Percentiles rank a stretch among this genome's conserved stretches.
Evolutionary conservation across 1,140 invertebrate species (phyloP).

Genomic region (Temnothorax curvispinosus): DNA sequence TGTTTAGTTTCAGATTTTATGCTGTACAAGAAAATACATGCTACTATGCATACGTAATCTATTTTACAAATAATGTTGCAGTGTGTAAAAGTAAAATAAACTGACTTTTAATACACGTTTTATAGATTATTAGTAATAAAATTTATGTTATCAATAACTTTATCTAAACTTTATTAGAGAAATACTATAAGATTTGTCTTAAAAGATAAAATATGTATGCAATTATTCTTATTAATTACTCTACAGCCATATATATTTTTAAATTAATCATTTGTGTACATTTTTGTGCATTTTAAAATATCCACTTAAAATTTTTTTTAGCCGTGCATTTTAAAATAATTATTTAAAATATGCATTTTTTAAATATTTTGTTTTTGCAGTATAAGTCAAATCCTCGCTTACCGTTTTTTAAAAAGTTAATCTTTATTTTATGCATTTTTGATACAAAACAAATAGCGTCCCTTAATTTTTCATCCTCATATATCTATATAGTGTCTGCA

Average conservation of each 20-base stretch:
- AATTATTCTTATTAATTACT: background rate
- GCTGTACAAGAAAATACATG: background rate
- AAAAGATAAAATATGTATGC: background rate
- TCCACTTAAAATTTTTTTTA: background rate
- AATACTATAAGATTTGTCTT: background rate
- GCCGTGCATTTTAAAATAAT: background rate
- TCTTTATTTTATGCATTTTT: conserved; percentile 1
- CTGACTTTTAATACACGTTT: background rate
- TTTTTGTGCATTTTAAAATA: background rate
- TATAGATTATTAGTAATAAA: background rate
- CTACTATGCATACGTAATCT: background rate
- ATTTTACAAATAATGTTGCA: background rate
- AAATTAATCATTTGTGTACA: background rate
- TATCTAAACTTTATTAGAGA: background rate
- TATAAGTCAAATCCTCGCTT: background rate
- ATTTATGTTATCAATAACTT: background rate
- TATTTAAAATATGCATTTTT: background rate
- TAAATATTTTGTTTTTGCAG: background rate
- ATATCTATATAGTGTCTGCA: background rate
- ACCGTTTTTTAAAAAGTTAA: background rate
- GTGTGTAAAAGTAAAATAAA: background rate
- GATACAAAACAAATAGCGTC: background rate
- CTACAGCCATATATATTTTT: background rate
- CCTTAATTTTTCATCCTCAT: conserved; percentile 9
- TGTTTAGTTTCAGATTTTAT: background rate